Evolutionary conservation across 2,797 vertebrate species (phyloP).

Genomic region (Sarcoramphus papa): DNA sequence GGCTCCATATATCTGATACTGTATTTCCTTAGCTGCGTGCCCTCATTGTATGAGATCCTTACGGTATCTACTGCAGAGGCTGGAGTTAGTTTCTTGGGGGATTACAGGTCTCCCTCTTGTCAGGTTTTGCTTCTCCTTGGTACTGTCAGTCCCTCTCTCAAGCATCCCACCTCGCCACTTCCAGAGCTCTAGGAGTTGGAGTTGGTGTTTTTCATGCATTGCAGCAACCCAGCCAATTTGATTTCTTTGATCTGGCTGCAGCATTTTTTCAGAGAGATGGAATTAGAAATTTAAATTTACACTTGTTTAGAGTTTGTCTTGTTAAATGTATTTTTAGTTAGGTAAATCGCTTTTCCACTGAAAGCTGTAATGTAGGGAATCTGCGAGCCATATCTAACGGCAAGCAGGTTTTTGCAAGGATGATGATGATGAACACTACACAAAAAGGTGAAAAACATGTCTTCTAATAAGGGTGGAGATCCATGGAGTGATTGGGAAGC

Average conservation of each 20-base stretch:
- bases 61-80: rapidly evolving
- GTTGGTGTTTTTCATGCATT: not conserved
- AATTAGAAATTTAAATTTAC: not conserved
- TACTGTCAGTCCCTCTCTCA: not conserved
- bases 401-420: not conserved
- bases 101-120: not conserved
- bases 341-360: not conserved
- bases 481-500: not conserved
- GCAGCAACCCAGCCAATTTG: not conserved
- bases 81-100: not conserved
- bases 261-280: not conserved
- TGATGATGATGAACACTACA: not conserved
- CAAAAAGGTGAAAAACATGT: not conserved
- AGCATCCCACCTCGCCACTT: not conserved
- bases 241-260: not conserved
- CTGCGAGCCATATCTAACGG: rapidly evolving
- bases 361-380: not conserved
- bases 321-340: not conserved
- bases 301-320: not conserved
- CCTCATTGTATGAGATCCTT: not conserved
- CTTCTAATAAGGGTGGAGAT: not conserved
- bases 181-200: not conserved
- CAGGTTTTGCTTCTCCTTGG: not conserved
- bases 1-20: not conserved
- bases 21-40: not conserved